These are phyloP conservation scores for Eilema griseolum DNA, from an alignment of 2,888 invertebrate species.

Conservation along the genomic window DNA sequence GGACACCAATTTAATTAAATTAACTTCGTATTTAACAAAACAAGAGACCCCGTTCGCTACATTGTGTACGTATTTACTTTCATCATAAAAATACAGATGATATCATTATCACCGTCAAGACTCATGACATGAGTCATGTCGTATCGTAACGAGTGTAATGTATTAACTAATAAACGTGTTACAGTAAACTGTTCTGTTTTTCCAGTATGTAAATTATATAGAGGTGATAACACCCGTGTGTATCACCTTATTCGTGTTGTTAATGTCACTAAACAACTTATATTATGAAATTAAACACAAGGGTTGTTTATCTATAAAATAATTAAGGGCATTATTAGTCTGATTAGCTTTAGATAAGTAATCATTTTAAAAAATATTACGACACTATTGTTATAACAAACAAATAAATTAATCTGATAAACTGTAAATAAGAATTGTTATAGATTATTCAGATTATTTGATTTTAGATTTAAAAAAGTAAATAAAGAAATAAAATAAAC, in stretches of 20 bases:
- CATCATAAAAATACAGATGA: background rate
- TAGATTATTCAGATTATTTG: background rate
- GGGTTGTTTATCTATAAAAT: background rate
- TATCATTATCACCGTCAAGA: background rate
- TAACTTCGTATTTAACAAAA: no score
- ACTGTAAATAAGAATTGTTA: background rate
- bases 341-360: background rate
- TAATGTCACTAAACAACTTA: background rate
- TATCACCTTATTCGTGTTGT: slow-evolving; percentile 1
- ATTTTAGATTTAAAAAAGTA: background rate
- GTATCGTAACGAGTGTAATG: no score
- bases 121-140: background rate
- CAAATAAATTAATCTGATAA: background rate
- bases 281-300: background rate
- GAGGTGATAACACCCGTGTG: background rate
- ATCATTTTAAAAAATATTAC: background rate
- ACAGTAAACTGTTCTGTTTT: background rate
- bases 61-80: no score
- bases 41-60: no score
- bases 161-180: no score
- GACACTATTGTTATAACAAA: background rate
- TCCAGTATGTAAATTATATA: background rate
- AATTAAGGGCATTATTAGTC: background rate
- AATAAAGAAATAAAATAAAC: background rate
- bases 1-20: no score